A percentile compares a stretch with the other conserved stretches of the same genome.
Evolutionary conservation across 2,888 invertebrate genomes (phyloP).

Genomic region (Aleiodes testaceus): DNA sequence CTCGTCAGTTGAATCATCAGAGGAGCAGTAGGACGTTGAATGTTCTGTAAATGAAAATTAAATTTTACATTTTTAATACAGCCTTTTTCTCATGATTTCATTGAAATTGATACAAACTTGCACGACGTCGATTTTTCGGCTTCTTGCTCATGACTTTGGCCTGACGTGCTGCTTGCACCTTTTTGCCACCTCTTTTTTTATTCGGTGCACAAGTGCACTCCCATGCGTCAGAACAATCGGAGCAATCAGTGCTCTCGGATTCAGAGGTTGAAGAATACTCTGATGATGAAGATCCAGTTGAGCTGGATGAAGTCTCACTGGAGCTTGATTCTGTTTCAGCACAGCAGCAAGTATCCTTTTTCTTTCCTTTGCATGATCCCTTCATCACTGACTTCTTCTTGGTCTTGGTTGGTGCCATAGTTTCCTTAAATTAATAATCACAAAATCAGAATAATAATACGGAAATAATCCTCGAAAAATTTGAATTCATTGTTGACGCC

Average conservation of each 20-base stretch:
- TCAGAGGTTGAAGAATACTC: constrained; percentile 9
- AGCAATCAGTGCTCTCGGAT: constrained; percentile 13
- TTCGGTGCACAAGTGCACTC: background rate
- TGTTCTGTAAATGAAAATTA: constrained; percentile 31
- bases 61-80: too few relatives aligned
- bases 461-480: constrained; percentile 1
- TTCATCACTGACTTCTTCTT: background rate
- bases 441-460: constrained; percentile 5
- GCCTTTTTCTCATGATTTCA: too few relatives aligned
- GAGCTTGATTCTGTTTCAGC: background rate
- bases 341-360: background rate
- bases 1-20: constrained; percentile 47
- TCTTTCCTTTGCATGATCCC: background rate
- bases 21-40: constrained; percentile 44
- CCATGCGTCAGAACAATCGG: constrained; percentile 7
- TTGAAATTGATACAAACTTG: too few relatives aligned
- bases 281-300: constrained; percentile 4
- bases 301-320: background rate
- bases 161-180: constrained; percentile 17
- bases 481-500: background rate
- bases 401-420: constrained; percentile 14
- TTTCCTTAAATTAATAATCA: background rate
- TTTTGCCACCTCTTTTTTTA: background rate
- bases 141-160: constrained; percentile 8
- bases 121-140: background rate